Evolutionary conservation across 2,797 vertebrate species (phyloP), one percentile per base, ranked within the genome.

Genomic region (Chromobotia macracanthus): DNA sequence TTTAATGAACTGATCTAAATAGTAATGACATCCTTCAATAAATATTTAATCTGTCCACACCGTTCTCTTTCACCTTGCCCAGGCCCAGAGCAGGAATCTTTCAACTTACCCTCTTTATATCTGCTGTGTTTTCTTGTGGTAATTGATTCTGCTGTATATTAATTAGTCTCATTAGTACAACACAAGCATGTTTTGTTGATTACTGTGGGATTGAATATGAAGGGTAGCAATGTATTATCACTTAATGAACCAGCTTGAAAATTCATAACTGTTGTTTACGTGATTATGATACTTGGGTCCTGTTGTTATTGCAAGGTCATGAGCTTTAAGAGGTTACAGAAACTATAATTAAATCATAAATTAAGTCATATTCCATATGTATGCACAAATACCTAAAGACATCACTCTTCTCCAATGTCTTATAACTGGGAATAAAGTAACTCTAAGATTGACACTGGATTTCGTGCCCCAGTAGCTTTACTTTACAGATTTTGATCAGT

Each of bases 1-100:
- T 89, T 93, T 93, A 94, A 93, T 93, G 91, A 93, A 89, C 91
- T 91, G 92, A 92, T 92, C 90, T 92, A 93, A 93, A 93, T 92
- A 91, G 92, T 93, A 92, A 93, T 91, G 90, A 91, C 90, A 91
- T 83, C 86, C 84, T 87, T 90, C 88, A 87, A 93, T 93, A 93
- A 92, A 94, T 93, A 93, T 93, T 94, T 92, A 91, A 93, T 93
- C 83, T 88, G 86, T 88, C 77, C 86, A 84, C 88, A 89, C 87
- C 89, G 88, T 87, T 86, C 87, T 89, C 86, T 64, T 75, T 92
- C 90, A 90, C 89, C 88, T 91, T 91, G 87, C 89, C 86, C 88
- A 79, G 87, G 23, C 84, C 80, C 44, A 51, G 88, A 87, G 67
- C 72, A 87, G 72, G 82, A 82, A 61, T 82, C 84, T 89, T 88